Evolutionary conservation across 2,888 invertebrate genomes (phyloP).

Genomic region (Drosophila barbarae): DNA sequence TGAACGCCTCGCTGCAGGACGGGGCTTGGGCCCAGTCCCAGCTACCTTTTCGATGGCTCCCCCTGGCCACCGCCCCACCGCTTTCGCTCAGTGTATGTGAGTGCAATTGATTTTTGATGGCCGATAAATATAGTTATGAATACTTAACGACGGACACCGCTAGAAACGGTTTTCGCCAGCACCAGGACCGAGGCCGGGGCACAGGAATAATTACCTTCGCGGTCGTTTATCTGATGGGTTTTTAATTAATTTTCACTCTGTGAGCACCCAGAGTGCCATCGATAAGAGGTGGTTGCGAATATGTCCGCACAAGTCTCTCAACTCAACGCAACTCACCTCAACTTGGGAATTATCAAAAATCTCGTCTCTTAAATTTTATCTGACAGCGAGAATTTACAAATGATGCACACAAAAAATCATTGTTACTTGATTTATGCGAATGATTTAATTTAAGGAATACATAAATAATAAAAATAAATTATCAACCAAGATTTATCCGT

Average conservation of each 20-base stretch:
- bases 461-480: no score
- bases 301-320: conserved; percentile 4
- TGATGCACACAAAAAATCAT: conserved; percentile 1
- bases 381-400: conserved; percentile 1
- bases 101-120: conserved; percentile 71
- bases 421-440: background rate
- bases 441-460: background rate
- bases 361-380: conserved; percentile 16
- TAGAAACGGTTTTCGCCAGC: conserved; percentile 51
- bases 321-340: background rate
- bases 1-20: conserved; percentile 61
- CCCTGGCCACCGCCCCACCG: conserved; percentile 9
- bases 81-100: conserved; percentile 31
- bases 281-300: conserved; percentile 13
- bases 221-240: conserved; percentile 68
- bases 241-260: conserved; percentile 65
- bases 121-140: conserved; percentile 72
- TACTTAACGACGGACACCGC: conserved; percentile 56
- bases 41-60: background rate
- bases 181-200: conserved; percentile 4
- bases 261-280: conserved; percentile 15
- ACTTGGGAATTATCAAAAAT: conserved; percentile 19
- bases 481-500: no score
- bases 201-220: conserved; percentile 47
- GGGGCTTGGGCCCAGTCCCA: background rate